Evolutionary conservation across 2,797 vertebrate species (phyloP).

Genomic region (Myotis myotis): DNA sequence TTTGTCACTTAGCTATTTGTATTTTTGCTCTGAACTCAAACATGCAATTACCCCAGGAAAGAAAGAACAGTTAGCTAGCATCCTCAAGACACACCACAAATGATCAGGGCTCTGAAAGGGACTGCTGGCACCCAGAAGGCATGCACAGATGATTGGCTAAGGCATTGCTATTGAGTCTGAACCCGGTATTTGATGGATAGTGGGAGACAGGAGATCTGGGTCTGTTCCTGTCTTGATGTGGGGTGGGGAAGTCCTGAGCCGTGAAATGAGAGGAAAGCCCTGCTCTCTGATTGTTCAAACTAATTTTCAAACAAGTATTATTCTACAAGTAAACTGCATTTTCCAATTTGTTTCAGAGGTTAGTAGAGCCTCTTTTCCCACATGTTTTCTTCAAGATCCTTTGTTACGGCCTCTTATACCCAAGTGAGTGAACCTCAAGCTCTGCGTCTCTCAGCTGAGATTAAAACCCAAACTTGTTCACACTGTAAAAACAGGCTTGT

Average conservation of each 20-base stretch:
- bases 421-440: constrained; percentile 13
- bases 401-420: neutral
- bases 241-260: neutral
- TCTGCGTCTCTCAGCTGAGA: neutral
- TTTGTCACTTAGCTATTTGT: constrained; percentile 64
- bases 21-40: constrained; percentile 73
- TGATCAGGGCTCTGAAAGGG: neutral
- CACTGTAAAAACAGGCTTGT: constrained; percentile 6
- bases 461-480: constrained; percentile 63
- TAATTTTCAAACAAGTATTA: neutral
- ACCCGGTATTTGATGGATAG: too few relatives aligned
- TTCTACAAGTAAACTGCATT: neutral
- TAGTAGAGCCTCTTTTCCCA: neutral
- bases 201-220: neutral
- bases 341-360: neutral
- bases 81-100: neutral
- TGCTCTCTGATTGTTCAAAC: neutral
- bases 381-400: neutral
- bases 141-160: neutral
- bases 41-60: constrained; percentile 68
- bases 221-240: neutral
- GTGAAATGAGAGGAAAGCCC: neutral
- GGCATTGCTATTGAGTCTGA: neutral
- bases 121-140: neutral
- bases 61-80: neutral